These are phyloP conservation scores for Cryptocheilus praepositus DNA, from an alignment of 2,888 invertebrate species.

Conservation along the genomic window DNA sequence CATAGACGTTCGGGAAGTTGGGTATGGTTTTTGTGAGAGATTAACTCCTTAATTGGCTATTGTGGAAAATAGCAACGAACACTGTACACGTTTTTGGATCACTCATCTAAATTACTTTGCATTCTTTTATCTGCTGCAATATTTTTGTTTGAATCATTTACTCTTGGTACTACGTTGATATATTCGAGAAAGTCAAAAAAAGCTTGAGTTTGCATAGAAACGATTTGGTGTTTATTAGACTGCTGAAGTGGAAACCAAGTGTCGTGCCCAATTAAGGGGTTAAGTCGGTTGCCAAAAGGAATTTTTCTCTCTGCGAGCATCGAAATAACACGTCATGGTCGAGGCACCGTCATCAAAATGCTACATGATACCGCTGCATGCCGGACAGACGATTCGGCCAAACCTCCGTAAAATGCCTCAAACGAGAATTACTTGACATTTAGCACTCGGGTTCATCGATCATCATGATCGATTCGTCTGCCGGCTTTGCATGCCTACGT, in stretches of 20 bases:
- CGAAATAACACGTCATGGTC: conserved; percentile 12
- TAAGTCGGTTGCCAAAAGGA: background rate
- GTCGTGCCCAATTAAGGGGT: background rate
- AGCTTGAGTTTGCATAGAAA: too few relatives aligned
- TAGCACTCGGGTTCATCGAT: conserved; percentile 10
- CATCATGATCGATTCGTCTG: conserved; percentile 38
- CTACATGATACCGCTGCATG: conserved; percentile 7
- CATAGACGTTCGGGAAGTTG: background rate
- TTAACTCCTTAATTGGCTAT: too few relatives aligned
- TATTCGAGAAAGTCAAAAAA: too few relatives aligned
- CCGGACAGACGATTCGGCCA: conserved; percentile 26
- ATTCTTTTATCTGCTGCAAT: too few relatives aligned
- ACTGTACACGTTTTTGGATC: too few relatives aligned
- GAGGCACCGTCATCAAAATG: conserved; percentile 11
- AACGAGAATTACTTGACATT: background rate
- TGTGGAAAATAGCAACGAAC: too few relatives aligned
- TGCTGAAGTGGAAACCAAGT: too few relatives aligned
- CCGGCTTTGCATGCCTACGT: conserved; percentile 16
- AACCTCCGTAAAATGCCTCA: conserved; percentile 8
- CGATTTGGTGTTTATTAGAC: too few relatives aligned
- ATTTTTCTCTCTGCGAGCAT: conserved; percentile 3
- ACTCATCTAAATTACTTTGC: too few relatives aligned
- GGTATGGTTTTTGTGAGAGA: too few relatives aligned
- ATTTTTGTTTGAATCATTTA: too few relatives aligned
- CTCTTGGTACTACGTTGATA: too few relatives aligned